A percentile compares a stretch with the other conserved stretches of the same genome.
These are phyloP conservation scores for Bombus turneri DNA, from an alignment of 1,140 invertebrate genomes.

Conservation along the genomic window DNA sequence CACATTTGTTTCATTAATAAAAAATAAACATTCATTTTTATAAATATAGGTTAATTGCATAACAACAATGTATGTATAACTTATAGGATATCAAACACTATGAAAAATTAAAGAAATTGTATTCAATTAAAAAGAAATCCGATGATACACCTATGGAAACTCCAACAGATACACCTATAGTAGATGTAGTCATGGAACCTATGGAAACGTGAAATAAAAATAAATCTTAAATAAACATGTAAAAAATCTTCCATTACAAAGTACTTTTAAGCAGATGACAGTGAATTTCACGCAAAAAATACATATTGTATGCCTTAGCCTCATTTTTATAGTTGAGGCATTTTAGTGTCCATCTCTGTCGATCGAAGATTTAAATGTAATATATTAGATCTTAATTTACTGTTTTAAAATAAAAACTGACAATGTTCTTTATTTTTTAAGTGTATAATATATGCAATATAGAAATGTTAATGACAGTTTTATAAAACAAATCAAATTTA, in stretches of 20 bases:
- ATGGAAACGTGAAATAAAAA: conserved; percentile 81
- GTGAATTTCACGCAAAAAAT: conserved; percentile 7
- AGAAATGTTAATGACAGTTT: conserved; percentile 15
- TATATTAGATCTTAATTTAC: neutral
- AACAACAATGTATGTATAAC: conserved; percentile 17
- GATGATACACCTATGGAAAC: conserved; percentile 79
- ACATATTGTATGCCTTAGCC: conserved; percentile 4
- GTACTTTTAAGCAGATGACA: conserved; percentile 6
- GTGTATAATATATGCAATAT: neutral
- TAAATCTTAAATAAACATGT: neutral
- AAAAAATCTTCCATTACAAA: conserved; percentile 59
- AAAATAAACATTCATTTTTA: neutral
- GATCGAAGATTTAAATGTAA: conserved; percentile 15
- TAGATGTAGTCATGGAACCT: conserved; percentile 76
- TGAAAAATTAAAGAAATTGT: conserved; percentile 84
- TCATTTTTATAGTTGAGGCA: conserved; percentile 35
- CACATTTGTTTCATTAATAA: neutral
- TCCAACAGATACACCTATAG: conserved; percentile 70
- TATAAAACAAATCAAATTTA: conserved; percentile 50
- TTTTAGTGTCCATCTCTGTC: conserved; percentile 2
- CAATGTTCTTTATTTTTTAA: conserved; percentile 7
- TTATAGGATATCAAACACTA: conserved; percentile 83
- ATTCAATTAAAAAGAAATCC: conserved; percentile 79
- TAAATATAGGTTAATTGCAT: neutral
- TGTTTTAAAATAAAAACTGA: neutral